Evolutionary conservation across 2,113 vertebrate species (phyloP).

Genomic region (Amia ocellicauda): DNA sequence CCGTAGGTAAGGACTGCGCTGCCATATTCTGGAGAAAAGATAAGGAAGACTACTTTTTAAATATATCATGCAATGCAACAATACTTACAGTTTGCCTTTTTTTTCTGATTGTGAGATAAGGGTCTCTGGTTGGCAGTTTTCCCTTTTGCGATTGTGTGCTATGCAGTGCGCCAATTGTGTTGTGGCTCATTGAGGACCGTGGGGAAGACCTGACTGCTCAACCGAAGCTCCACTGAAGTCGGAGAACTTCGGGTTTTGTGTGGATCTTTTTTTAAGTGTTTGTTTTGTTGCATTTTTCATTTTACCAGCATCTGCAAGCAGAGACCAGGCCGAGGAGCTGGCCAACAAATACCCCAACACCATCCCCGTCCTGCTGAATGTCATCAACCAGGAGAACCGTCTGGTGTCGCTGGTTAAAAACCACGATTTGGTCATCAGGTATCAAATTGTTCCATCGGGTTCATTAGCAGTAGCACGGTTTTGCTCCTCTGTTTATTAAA

Average conservation of each 20-base stretch:
- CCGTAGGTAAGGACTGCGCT: slow-evolving; percentile 73
- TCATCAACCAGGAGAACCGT: slow-evolving; percentile 70
- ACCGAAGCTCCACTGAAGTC: no score
- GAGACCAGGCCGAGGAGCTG: slow-evolving; percentile 79
- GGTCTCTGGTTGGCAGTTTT: not conserved
- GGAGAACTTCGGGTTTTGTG: no score
- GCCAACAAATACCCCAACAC: slow-evolving; percentile 71
- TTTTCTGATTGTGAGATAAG: not conserved
- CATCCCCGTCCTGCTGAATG: slow-evolving; percentile 73
- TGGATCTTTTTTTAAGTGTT: no score
- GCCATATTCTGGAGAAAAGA: not conserved
- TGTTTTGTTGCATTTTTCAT: no score
- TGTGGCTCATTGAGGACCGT: no score
- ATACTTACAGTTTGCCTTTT: not conserved
- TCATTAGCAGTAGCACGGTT: no score
- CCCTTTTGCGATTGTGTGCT: not conserved
- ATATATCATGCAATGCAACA: no score
- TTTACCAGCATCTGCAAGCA: slow-evolving; percentile 72
- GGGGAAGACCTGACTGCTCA: no score
- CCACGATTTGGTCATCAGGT: slow-evolving; percentile 92
- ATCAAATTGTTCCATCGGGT: not conserved
- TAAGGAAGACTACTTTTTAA: no score
- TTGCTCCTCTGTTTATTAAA: no score
- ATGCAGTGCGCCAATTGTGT: no score
- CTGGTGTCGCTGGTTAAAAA: slow-evolving; percentile 78